Evolutionary conservation across 2,113 vertebrate genomes (phyloP), one percentile per base, ranked within the genome.

Genomic region (Tachycineta bicolor): DNA sequence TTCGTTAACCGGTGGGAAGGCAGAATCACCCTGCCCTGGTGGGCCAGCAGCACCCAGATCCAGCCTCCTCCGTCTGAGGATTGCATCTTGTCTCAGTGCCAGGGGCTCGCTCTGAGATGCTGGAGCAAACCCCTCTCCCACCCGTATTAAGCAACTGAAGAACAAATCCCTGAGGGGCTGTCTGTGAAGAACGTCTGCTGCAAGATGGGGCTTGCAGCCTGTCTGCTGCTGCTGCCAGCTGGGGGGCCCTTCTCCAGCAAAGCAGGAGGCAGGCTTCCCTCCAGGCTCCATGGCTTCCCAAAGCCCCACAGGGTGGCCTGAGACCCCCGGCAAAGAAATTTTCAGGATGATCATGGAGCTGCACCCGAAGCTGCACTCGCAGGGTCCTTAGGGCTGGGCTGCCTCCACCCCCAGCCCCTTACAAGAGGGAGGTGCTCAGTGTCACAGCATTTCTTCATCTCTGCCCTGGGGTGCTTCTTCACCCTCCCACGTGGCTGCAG

Each of bases 151-250:
- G 28, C 14, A 55, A 41, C 14, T 55, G 62, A 31, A 47, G 53
- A 41, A 8, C 34, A 69, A 43, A 55, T 44, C 29, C 79, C 79
- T 76, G 70, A 83, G 68, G 87, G 41, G 16, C n/a, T 34, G 29
- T 81, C 68, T 53, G 53, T 53, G 53, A 18, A 34, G n/a, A 55
- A 21, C 0, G 3, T 71, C 62, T 80, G 82, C 90, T 83, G 86
- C 56, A 2, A 44, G 94, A 77, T 10, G 15, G 73, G 64, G 43
- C 87, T 74, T 84, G 94, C 73, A 93, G 55, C 84, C 50, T 77
- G 58, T 34, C 39, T 4, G 5, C 47, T 7, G 5, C 47, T 7
- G 3, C n/a, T 3, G 15, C 52, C 1, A 9, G 69, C 86, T 85
- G 74, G 18, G 25, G 62, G 70, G 39, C 28, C 39, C 9, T 79